These are phyloP conservation scores for Gymnocypris eckloni DNA, from an alignment of 2,797 vertebrate species.

Conservation along the genomic window DNA sequence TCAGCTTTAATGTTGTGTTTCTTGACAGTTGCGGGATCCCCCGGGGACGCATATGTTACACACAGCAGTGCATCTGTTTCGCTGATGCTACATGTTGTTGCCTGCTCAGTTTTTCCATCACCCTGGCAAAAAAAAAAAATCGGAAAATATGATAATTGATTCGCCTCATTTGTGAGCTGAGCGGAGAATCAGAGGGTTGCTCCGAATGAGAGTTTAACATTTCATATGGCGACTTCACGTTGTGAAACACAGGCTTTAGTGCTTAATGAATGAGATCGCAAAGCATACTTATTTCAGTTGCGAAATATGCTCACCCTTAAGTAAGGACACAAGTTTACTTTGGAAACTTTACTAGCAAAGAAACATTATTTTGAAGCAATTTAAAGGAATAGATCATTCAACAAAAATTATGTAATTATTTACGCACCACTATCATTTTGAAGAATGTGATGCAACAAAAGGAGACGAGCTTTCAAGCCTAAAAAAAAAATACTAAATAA, in stretches of 20 bases:
- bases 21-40: slow-evolving; percentile 1
- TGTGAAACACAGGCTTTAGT: neutral
- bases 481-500: slow-evolving; percentile 1
- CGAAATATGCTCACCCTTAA: neutral
- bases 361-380: neutral
- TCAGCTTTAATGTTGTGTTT: slow-evolving; percentile 23
- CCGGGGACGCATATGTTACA: slow-evolving; percentile 22
- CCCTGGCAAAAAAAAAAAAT: slow-evolving; percentile 3
- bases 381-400: neutral
- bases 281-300: neutral
- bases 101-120: slow-evolving; percentile 7
- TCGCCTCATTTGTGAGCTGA: slow-evolving; percentile 44
- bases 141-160: slow-evolving; percentile 25
- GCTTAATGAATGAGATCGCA: neutral
- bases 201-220: slow-evolving; percentile 6
- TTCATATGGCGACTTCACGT: neutral
- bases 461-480: neutral
- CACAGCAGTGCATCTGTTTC: slow-evolving; percentile 31
- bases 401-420: neutral
- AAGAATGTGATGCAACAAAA: slow-evolving; percentile 16
- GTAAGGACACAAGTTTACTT: slow-evolving; percentile 9
- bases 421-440: neutral
- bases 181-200: slow-evolving; percentile 6
- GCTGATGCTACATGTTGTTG: slow-evolving; percentile 45
- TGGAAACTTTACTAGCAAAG: neutral